Base-by-base conservation (phyloP, 2,888 invertebrate genomes). In the Cheilosia variabilis region DNA sequence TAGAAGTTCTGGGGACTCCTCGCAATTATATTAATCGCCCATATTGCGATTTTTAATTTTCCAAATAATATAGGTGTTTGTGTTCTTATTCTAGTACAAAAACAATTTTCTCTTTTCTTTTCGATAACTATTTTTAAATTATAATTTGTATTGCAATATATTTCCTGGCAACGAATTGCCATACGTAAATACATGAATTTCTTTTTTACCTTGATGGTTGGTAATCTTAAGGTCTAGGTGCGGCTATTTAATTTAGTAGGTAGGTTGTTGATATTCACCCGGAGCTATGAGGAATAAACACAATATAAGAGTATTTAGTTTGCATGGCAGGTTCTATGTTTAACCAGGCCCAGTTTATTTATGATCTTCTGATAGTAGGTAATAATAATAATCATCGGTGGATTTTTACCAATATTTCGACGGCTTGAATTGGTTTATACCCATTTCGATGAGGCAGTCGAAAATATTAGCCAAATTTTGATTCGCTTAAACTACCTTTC, bases 261-360 rank as follows among this genome's bases (percentile, higher is more conserved):
- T 91, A 90, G 91, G 91, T 89, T 91, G 91, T 86, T 90, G 91
- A 87, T 91, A 91, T 87, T 91, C 91, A 37, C 86, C 80, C 10
- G 47, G 68, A 65, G 37, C 82, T 82, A 68, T 7, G 58, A 66
- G 34, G 15, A 53, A 43, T 34, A 17, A 17, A 24, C 9, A 34
- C 17, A 71, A 19, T 13, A 10, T 10, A 7, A 43, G 17, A 58
- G 37, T 10, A 4, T 22, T 50, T 19, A 0, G 7, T 50, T 10
- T 50, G 6, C 2, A 17, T 19, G 7, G 1, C 19, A 50, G 47
- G 4, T 45, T 45, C 2, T 17, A 17, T 17, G 45, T 15, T n/a
- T 37, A 37, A 37, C 37, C 9, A 37, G 37, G 37, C 37, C 10
- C 37, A 13, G 13, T 37, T 13, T 3, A 13, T 13, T n/a, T n/a